Percentiles rank a stretch among this genome's conserved stretches.
These are phyloP conservation scores for Tachysurus fulvidraco DNA, from an alignment of 2,113 vertebrate genomes.

Conservation along the genomic window DNA sequence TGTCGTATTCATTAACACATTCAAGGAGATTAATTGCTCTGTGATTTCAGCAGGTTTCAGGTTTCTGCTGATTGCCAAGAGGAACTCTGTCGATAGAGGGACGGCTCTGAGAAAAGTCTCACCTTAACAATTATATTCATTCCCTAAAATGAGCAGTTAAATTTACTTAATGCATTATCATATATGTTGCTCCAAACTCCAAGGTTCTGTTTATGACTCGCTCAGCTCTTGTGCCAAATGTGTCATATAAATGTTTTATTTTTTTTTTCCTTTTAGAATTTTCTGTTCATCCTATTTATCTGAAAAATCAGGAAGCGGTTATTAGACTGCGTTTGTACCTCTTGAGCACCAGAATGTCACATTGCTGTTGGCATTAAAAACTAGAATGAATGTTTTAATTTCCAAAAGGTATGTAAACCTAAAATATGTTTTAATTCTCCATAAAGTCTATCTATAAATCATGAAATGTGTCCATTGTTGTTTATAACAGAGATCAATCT, in stretches of 20 bases:
- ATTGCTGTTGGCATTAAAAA: background rate
- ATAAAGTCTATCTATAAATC: conserved; percentile 42
- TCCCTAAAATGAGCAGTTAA: background rate
- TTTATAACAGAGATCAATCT: background rate
- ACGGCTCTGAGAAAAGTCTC: background rate
- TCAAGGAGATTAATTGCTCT: conserved; percentile 28
- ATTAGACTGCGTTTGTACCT: background rate
- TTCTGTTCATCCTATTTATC: background rate
- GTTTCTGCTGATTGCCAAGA: conserved; percentile 19
- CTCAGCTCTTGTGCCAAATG: background rate
- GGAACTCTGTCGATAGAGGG: conserved; percentile 22
- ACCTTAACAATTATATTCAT: conserved; percentile 21
- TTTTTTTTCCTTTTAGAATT: background rate
- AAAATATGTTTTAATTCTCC: conserved; percentile 26
- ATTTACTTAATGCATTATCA: background rate
- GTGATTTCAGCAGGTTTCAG: conserved; percentile 21
- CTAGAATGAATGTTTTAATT: conserved; percentile 40
- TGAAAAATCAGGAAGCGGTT: background rate
- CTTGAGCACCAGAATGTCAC: background rate
- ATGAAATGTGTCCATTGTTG: background rate
- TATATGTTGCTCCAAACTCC: background rate
- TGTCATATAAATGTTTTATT: background rate
- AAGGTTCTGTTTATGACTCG: background rate
- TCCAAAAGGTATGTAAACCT: conserved; percentile 32
- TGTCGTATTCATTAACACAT: conserved; percentile 25